Percentiles rank a stretch among this genome's conserved stretches.
Evolutionary conservation across 2,888 invertebrate species (phyloP).

Genomic region (Amiota minor): DNA sequence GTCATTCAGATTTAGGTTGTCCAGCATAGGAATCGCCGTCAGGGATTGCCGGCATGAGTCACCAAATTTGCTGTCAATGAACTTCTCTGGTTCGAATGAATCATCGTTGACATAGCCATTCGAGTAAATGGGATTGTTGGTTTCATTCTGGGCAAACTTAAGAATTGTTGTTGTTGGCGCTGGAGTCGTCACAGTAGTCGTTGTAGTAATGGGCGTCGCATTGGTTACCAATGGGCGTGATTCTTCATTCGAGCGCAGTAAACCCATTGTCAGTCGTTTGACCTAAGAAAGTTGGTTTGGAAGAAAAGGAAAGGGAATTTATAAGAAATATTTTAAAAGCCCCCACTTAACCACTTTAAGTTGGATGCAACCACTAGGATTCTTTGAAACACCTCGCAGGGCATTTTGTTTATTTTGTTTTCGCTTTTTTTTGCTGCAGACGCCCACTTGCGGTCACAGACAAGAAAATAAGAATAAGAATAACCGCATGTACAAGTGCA

Average conservation of each 20-base stretch:
- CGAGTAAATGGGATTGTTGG: conserved; percentile 61
- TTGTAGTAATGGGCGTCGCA: conserved; percentile 71
- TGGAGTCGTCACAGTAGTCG: conserved; percentile 12
- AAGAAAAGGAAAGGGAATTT: not conserved
- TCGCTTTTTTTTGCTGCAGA: not conserved
- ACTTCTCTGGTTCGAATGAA: conserved; percentile 77
- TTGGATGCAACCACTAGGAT: too few relatives aligned
- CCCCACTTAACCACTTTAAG: not conserved
- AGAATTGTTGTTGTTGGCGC: conserved; percentile 34
- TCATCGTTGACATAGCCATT: conserved; percentile 85
- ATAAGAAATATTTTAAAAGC: too few relatives aligned
- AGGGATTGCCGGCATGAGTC: conserved; percentile 72
- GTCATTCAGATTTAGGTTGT: conserved; percentile 68
- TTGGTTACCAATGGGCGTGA: conserved; percentile 83
- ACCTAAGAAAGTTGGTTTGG: conserved; percentile 68
- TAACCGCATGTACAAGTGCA: conserved; percentile 20
- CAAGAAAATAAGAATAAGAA: conserved; percentile 37
- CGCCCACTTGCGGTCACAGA: conserved; percentile 51
- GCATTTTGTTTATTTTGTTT: too few relatives aligned
- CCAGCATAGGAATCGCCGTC: conserved; percentile 70
- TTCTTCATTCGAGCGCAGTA: conserved; percentile 80
- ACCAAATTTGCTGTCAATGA: conserved; percentile 71
- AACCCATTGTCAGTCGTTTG: conserved; percentile 84
- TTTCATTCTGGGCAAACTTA: conserved; percentile 43
- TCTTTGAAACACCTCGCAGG: conserved; percentile 1